Base-by-base conservation (phyloP, 2,797 vertebrate genomes). In the Lithobates sylvaticus region DNA sequence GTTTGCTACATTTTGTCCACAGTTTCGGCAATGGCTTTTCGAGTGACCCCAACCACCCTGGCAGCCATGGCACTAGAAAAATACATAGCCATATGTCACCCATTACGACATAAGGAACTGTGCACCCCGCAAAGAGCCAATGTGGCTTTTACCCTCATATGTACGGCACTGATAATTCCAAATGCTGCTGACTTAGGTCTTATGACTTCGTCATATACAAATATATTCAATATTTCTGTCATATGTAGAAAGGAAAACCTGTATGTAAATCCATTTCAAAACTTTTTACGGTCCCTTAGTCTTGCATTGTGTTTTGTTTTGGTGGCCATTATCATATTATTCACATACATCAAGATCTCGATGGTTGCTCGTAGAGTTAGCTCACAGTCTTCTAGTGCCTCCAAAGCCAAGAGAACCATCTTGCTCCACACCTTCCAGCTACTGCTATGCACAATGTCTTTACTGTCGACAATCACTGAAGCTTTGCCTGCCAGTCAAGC, bases 51-150 rank as follows among this genome's bases (percentile, higher is more conserved):
- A 0, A 87, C 93, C 61, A 95, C 94, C 86, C 88, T 96, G 79
- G 94, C 95, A 0, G 88, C 93, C 29, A 95, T 96, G 95, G 94
- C 94, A 6, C 88, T 96, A 74, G 95, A 96, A 89, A 94, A 94
- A 32, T 95, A 96, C 15, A 16, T 50, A 16, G 92, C 95, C 81
- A 96, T 96, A 68, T 82, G 93, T 81, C 93, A 94, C 85, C 95
- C 95, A 0, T 89, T 96, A 36, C 91, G 89, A 21, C 73, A 89
- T 2, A 93, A 93, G 0, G 32, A 88, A 0, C 88, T 90, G 27
- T 96, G 95, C 94, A 92, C 89, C 34, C 34, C 34, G 34, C 34
- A 36, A 36, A 36, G 6, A 36, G 5, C 34, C 34, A 36, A 36
- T 36, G 15, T 91, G 93, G 0, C 5, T 29, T 89, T 93, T 61